Percentiles rank a stretch among this genome's conserved stretches.
phyloP scores from a whole-genome alignment of 2,888 invertebrate genomes.

The Drosophila neonasuta region DNA sequence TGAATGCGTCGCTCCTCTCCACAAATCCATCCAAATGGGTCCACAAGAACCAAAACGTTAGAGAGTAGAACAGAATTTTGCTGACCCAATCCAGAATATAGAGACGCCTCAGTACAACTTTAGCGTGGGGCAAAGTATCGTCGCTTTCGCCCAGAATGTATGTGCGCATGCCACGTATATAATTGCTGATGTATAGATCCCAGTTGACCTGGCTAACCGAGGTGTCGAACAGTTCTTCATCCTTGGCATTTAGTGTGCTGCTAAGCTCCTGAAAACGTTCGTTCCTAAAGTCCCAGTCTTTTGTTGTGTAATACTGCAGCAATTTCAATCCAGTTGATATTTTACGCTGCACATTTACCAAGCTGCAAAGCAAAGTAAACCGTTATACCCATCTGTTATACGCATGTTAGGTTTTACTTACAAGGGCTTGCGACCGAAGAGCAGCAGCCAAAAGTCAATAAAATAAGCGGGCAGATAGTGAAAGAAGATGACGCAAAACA shows the following conservation, averaged over 20 bases:
- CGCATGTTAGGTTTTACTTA: slow-evolving; percentile 83
- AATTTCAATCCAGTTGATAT: slow-evolving; percentile 85
- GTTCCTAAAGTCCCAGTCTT: slow-evolving; percentile 90
- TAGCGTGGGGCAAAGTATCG: slow-evolving; percentile 88
- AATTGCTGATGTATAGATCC: slow-evolving; percentile 86
- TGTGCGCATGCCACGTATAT: slow-evolving; percentile 91
- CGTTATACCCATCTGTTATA: not conserved
- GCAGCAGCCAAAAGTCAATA: slow-evolving; percentile 86
- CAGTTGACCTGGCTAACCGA: slow-evolving; percentile 84
- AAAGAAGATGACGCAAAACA: slow-evolving; percentile 86
- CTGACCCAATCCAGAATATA: slow-evolving; percentile 83
- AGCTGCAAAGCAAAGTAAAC: slow-evolving; percentile 80
- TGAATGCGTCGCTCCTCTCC: slow-evolving; percentile 71
- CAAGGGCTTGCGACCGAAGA: slow-evolving; percentile 90
- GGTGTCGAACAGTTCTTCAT: slow-evolving; percentile 85
- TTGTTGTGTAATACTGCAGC: slow-evolving; percentile 89
- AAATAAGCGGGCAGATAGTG: slow-evolving; percentile 91
- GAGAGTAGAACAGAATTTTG: slow-evolving; percentile 70
- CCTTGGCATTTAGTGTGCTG: slow-evolving; percentile 83
- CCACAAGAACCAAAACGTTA: slow-evolving; percentile 80
- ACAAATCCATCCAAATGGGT: slow-evolving; percentile 77
- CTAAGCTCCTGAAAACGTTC: slow-evolving; percentile 84
- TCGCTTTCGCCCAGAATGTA: slow-evolving; percentile 93
- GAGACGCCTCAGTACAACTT: slow-evolving; percentile 79
- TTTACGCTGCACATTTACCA: slow-evolving; percentile 85